Conservation (phyloP, 2,113 vertebrate species). For the Vimba vimba region DNA sequence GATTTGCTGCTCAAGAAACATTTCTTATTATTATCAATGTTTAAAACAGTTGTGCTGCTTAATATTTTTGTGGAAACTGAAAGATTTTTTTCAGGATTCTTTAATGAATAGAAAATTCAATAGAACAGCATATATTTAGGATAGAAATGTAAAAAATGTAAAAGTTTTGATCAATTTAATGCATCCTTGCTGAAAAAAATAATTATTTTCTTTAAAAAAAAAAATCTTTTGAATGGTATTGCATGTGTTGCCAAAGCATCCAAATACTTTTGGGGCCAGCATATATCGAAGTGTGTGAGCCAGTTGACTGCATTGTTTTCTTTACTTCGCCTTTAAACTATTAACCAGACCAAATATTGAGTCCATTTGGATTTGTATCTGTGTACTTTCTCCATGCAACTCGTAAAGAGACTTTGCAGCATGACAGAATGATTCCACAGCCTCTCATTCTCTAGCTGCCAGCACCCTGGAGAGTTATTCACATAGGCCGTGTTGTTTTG, state of each 20-base stretch:
- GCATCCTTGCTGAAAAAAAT: too few species aligned
- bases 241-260: not conserved
- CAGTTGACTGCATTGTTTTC: not conserved
- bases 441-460: not conserved
- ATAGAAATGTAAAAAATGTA: too few species aligned
- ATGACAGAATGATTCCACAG: not conserved
- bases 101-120: too few species aligned
- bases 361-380: not conserved
- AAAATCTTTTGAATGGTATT: not conserved
- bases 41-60: not conserved
- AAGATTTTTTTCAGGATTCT: too few species aligned
- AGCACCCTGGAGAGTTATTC: slow-evolving; percentile 6
- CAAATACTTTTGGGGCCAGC: not conserved
- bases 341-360: not conserved
- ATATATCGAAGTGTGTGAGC: not conserved
- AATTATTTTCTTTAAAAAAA: too few species aligned
- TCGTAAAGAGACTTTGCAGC: not conserved
- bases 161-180: too few species aligned
- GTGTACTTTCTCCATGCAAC: not conserved
- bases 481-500: not conserved
- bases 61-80: not conserved
- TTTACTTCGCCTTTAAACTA: not conserved
- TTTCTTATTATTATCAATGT: not conserved
- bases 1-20: not conserved
- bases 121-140: too few species aligned